These are phyloP conservation scores for Notospermus geniculatus DNA, from an alignment of 1,140 invertebrate genomes.

Conservation along the genomic window DNA sequence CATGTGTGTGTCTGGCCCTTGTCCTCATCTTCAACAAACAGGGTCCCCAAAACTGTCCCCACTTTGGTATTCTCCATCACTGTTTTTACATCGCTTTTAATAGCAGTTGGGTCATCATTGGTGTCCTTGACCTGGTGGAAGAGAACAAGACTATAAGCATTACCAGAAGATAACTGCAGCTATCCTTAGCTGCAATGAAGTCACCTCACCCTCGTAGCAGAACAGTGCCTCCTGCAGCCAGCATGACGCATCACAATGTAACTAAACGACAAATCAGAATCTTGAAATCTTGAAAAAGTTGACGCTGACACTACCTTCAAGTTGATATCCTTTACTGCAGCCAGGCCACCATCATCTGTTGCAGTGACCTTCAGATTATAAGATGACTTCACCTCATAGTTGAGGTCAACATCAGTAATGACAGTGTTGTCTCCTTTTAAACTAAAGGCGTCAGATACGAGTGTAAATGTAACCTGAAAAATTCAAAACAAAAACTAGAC, in stretches of 20 bases:
- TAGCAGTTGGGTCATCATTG: slow-evolving; percentile 31
- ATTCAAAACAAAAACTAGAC: too few species aligned
- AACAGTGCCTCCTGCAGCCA: too few species aligned
- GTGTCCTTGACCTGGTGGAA: slow-evolving; percentile 33
- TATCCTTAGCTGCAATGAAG: too few species aligned
- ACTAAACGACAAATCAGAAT: too few species aligned
- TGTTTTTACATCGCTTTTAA: slow-evolving; percentile 19
- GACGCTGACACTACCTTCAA: slow-evolving; percentile 24
- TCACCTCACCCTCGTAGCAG: too few species aligned
- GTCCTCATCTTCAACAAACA: slow-evolving; percentile 30
- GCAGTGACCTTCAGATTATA: slow-evolving; percentile 21
- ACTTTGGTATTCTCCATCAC: slow-evolving; percentile 25
- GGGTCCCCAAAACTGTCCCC: slow-evolving; percentile 24
- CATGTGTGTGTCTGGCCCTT: slow-evolving; percentile 29
- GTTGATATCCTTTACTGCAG: slow-evolving; percentile 14
- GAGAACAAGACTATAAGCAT: slow-evolving; percentile 2
- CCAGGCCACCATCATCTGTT: slow-evolving; percentile 24
- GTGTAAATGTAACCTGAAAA: slow-evolving; percentile 17
- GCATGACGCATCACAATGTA: too few species aligned
- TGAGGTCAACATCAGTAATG: slow-evolving; percentile 21
- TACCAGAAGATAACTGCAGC: too few species aligned
- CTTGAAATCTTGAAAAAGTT: too few species aligned
- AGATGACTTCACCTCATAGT: slow-evolving; percentile 23
- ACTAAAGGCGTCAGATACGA: slow-evolving; percentile 21
- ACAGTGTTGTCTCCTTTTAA: slow-evolving; percentile 30